Conservation (phyloP, 2,113 vertebrate species). For the Gymnobelideus leadbeateri region DNA sequence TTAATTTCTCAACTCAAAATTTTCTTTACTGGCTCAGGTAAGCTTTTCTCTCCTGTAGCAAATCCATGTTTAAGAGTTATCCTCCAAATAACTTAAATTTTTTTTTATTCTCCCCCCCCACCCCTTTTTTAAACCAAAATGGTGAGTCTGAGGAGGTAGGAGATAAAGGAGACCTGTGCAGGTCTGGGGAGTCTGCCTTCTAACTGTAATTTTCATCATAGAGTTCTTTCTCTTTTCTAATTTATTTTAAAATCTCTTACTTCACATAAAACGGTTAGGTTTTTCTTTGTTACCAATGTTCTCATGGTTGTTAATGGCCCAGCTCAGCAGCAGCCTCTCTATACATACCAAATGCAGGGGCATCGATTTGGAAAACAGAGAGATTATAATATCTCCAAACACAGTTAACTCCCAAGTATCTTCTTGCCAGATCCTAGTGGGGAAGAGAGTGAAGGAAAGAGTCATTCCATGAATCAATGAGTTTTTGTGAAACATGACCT, state of each 20-base stretch:
- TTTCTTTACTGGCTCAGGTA: background rate
- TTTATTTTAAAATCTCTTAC: slow-evolving; percentile 56
- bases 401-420: slow-evolving; percentile 86
- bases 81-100: background rate
- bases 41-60: background rate
- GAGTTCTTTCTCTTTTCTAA: slow-evolving; percentile 61
- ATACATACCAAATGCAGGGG: slow-evolving; percentile 91
- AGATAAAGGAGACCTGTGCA: accelerated
- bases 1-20: background rate
- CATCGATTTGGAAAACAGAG: slow-evolving; percentile 90
- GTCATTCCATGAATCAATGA: slow-evolving; percentile 55
- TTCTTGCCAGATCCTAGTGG: slow-evolving; percentile 87
- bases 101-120: background rate
- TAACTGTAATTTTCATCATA: background rate
- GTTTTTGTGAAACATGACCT: slow-evolving; percentile 26
- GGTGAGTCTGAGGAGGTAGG: background rate
- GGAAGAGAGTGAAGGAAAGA: slow-evolving; percentile 56
- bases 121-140: background rate
- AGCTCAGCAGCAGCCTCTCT: slow-evolving; percentile 55
- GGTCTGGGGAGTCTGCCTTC: background rate
- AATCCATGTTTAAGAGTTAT: background rate
- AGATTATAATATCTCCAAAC: slow-evolving; percentile 94
- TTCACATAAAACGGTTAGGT: slow-evolving; percentile 47
- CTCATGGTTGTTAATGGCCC: slow-evolving; percentile 22
- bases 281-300: slow-evolving; percentile 38